Conservation (phyloP, 2,113 vertebrate genomes). For the Paedocypris sp. region DNA sequence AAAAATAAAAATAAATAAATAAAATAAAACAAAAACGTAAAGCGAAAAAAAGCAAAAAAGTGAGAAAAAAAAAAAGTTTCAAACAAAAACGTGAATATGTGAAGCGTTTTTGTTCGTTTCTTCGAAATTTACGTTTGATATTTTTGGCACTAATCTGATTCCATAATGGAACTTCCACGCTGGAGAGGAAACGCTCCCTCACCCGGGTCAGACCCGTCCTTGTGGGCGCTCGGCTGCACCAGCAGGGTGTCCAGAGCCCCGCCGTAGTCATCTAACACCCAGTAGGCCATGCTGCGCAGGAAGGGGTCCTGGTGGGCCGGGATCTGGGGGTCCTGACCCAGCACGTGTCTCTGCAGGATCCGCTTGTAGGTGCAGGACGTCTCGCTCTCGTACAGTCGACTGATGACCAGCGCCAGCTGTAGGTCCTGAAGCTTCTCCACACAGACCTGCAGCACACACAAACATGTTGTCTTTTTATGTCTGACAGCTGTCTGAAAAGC, state of each 20-base stretch:
- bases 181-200: too few relatives aligned
- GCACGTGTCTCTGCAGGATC: slow-evolving; percentile 76
- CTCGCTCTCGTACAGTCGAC: slow-evolving; percentile 89
- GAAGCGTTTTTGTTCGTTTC: too few relatives aligned
- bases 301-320: slow-evolving; percentile 74
- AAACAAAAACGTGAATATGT: too few relatives aligned
- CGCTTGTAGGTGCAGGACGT: slow-evolving; percentile 78
- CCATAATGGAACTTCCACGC: too few relatives aligned
- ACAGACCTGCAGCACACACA: slow-evolving; percentile 72
- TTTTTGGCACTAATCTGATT: too few relatives aligned
- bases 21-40: too few relatives aligned
- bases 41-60: too few relatives aligned
- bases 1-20: too few relatives aligned
- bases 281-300: slow-evolving; percentile 87
- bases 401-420: slow-evolving; percentile 87
- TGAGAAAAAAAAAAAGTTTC: too few relatives aligned
- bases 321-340: slow-evolving; percentile 66
- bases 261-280: slow-evolving; percentile 90
- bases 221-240: slow-evolving; percentile 51
- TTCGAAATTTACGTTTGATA: too few relatives aligned
- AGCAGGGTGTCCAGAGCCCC: slow-evolving; percentile 83
- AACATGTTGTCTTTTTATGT: not conserved
- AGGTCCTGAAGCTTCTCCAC: slow-evolving; percentile 90
- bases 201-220: too few relatives aligned
- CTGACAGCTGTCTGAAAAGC: not conserved